Evolutionary conservation across 2,797 vertebrate genomes (phyloP).

Genomic region (Eulemur mongoz): DNA sequence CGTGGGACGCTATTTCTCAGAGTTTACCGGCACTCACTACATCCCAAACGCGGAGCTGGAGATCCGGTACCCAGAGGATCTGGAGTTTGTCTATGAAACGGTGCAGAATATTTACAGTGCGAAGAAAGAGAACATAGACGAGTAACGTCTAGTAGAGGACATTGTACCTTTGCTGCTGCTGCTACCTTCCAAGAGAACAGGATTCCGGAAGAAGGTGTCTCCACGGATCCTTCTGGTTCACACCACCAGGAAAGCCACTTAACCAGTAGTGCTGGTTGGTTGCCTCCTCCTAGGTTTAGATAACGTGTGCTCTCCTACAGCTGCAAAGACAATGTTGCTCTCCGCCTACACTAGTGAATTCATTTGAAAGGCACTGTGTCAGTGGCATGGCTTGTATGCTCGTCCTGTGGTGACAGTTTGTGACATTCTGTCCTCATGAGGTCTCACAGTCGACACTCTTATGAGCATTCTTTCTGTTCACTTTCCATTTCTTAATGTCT

Average conservation of each 20-base stretch:
- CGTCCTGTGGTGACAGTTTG: slow-evolving; percentile 70
- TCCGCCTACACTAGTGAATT: slow-evolving; percentile 70
- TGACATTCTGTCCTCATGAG: slow-evolving; percentile 50
- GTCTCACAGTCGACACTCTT: background rate
- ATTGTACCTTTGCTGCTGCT: slow-evolving; percentile 59
- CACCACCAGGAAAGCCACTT: slow-evolving; percentile 69
- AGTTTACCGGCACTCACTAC: slow-evolving; percentile 92
- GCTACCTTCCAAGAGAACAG: slow-evolving; percentile 67
- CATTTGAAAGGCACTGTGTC: slow-evolving; percentile 50
- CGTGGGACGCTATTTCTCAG: slow-evolving; percentile 95
- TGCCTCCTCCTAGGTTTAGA: slow-evolving; percentile 29
- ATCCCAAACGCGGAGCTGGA: slow-evolving; percentile 94
- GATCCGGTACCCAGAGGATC: slow-evolving; percentile 93
- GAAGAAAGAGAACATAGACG: slow-evolving; percentile 77
- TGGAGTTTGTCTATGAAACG: slow-evolving; percentile 86
- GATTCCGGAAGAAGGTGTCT: slow-evolving; percentile 55
- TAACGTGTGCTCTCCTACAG: slow-evolving; percentile 55
- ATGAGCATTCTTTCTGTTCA: background rate
- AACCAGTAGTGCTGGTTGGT: slow-evolving; percentile 58
- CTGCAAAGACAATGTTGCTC: slow-evolving; percentile 61
- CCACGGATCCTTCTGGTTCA: slow-evolving; percentile 65
- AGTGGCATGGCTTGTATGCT: slow-evolving; percentile 69
- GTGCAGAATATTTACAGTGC: slow-evolving; percentile 90
- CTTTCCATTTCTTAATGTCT: background rate
- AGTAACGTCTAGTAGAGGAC: slow-evolving; percentile 43